These are phyloP conservation scores for Tretioscincus oriximinensis DNA, from an alignment of 2,113 vertebrate genomes.

Conservation along the genomic window DNA sequence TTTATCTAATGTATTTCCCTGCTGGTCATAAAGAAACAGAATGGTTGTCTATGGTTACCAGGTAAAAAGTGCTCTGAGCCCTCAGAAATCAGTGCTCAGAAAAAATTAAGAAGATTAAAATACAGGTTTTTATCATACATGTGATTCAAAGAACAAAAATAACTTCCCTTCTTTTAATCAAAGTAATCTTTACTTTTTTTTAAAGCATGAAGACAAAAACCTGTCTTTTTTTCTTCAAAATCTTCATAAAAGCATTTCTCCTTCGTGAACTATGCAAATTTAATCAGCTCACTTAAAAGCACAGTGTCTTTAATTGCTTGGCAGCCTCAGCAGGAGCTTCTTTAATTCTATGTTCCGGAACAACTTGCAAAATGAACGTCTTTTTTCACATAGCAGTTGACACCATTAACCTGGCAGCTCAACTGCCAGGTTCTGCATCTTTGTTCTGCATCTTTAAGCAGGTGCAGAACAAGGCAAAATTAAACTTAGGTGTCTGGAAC, in stretches of 20 bases:
- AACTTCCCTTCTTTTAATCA: background rate
- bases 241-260: background rate
- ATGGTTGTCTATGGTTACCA: background rate
- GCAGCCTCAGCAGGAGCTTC: background rate
- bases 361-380: background rate
- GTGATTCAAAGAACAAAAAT: slow-evolving; percentile 5
- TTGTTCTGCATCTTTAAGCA: background rate
- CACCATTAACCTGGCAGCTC: background rate
- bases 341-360: background rate
- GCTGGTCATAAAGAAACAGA: background rate
- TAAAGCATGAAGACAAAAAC: background rate
- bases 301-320: background rate
- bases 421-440: background rate
- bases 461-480: background rate
- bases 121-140: background rate
- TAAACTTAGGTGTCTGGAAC: no score
- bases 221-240: background rate
- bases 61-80: background rate
- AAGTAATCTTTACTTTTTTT: background rate
- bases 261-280: slow-evolving; percentile 7
- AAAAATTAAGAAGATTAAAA: background rate
- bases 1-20: background rate
- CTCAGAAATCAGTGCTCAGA: background rate
- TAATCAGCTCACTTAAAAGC: slow-evolving; percentile 21
- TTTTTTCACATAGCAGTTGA: background rate